Evolutionary conservation across 2,888 invertebrate species (phyloP), one percentile per base, ranked within the genome.

Genomic region (Coelopa pilipes): DNA sequence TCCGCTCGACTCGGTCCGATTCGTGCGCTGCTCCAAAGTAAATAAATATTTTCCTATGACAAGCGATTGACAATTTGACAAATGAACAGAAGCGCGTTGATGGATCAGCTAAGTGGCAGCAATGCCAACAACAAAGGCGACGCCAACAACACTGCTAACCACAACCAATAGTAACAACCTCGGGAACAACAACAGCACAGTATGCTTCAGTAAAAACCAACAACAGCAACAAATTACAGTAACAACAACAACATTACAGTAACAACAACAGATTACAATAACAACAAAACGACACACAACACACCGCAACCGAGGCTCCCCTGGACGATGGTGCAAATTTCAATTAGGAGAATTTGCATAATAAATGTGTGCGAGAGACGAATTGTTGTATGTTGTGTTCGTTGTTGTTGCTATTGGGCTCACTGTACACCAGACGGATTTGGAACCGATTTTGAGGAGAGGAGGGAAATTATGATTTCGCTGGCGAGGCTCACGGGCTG

Each of bases 21-120:
- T 21, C 21, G 57, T 59, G 15, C 17, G 69, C 9, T 65, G 12
- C 45, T 50, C 50, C 45, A 17, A 72, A 72, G 24, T 34, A 34
- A 34, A 21, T 70, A 60, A 19, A 60, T 19, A 55, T 65, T 66
- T 59, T 72, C 55, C 74, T 78, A 77, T 79, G 78, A 77, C 77
- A 76, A 79, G 75, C 77, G 76, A 76, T 78, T 77, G 79, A 79
- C 79, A 79, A 79, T 73, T 76, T 78, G 77, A 79, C 74, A 77
- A 73, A 75, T 65, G 72, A 15, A 67, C 68, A 69, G 63, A 62
- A 50, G 62, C 62, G 49, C 50, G 47, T n/a, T 70, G 72, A 73
- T 67, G 66, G 68, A 49, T 71, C 10, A 45, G 74, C 49, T 62
- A 68, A 74, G 65, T 62, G 62, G 17, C 46, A 67, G 47, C 63